These are phyloP conservation scores for Canis aureus DNA, from an alignment of 2,113 vertebrate species.

Conservation along the genomic window DNA sequence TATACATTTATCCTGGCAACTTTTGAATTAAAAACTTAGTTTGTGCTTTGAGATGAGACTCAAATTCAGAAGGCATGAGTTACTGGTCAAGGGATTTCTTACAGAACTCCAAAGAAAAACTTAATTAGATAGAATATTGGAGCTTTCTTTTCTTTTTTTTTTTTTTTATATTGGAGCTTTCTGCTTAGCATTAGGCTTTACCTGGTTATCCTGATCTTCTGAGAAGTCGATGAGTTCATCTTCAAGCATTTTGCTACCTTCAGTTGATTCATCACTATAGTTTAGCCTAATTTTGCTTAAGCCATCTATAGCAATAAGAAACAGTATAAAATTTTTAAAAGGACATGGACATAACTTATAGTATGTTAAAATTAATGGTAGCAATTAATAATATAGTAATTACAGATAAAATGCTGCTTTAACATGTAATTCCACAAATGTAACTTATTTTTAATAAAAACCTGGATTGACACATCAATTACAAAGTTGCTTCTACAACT, in stretches of 20 bases:
- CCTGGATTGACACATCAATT: not conserved
- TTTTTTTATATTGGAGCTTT: not conserved
- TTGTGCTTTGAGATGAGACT: not conserved
- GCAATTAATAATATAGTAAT: not conserved
- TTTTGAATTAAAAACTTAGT: not conserved
- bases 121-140: not conserved
- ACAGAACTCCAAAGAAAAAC: not conserved
- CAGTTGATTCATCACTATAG: slow-evolving; percentile 90
- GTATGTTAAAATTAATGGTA: not conserved
- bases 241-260: slow-evolving; percentile 88
- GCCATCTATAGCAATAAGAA: slow-evolving; percentile 89
- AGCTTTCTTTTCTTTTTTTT: not conserved
- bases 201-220: slow-evolving; percentile 97
- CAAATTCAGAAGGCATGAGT: not conserved
- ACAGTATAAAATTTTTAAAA: slow-evolving; percentile 75
- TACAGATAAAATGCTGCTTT: slow-evolving; percentile 43
- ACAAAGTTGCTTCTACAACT: slow-evolving; percentile 6
- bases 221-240: slow-evolving; percentile 94
- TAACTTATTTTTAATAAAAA: slow-evolving; percentile 46
- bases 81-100: not conserved
- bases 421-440: slow-evolving; percentile 20
- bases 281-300: slow-evolving; percentile 95
- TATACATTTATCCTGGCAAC: not conserved
- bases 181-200: slow-evolving; percentile 80
- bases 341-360: not conserved